Base-by-base conservation (phyloP, 1,140 invertebrate genomes). In the Drosophila pseudoananassae region DNA sequence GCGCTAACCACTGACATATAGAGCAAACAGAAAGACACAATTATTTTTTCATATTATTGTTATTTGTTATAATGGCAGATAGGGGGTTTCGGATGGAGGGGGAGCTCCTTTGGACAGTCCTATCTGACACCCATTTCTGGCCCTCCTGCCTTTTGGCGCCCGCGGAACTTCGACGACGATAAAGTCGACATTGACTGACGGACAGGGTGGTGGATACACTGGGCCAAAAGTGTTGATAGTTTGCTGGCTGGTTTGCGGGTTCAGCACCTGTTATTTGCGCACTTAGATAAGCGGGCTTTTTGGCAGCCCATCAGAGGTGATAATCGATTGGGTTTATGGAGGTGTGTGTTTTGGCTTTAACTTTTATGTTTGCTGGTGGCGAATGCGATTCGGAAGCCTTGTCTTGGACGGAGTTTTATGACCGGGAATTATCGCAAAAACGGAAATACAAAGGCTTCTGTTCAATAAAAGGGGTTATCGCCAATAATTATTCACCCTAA, bases 231-330 rank as follows among this genome's bases (percentile, higher is more conserved):
- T 8, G 2, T 7, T 20, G 33, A 9, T 17, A 12, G 33, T 33
- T 33, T 33, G 6, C 25, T 7, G 6, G 31, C 9, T 40, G n/a
- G 4, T 14, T 25, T 43, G 38, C 3, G 8, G 17, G 29, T 33
- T 40, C 29, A 23, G 38, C 40, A 45, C 20, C 56, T 29, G 36
- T 7, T 60, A 63, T 74, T 70, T 85, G 82, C 81, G 82, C 74
- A 85, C 60, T 85, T 82, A 78, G 82, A 85, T 87, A 85, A 85
- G 78, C 73, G 14, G 31, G 17, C 17, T 65, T 65, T 80, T 72
- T 50, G 80, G 76, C 57, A 82, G 72, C 59, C 63, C 79, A 83
- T 83, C 70, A 61, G 47, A 69, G 31, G 59, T 70, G 79, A 85
- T 85, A 84, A 85, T 73, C 75, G 74, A 64, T 60, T 69, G 76